Percentiles rank a stretch among this genome's conserved stretches.
Conservation (phyloP, 2,888 invertebrate genomes). For the Sialis fuliginosa region DNA sequence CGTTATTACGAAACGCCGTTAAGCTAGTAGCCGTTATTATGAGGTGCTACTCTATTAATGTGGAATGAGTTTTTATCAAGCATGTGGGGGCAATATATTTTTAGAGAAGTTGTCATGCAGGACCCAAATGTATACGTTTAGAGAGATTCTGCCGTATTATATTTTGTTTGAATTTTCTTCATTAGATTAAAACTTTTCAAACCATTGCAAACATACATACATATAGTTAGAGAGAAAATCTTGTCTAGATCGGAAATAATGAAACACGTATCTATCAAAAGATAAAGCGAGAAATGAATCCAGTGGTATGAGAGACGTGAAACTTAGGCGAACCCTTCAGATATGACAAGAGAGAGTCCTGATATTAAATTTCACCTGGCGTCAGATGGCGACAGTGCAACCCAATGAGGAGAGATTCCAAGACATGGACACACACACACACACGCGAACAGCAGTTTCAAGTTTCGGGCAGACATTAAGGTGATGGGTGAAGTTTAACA, state of each 20-base stretch:
- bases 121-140: no score
- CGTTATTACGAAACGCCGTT: no score
- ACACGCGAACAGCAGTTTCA: background rate
- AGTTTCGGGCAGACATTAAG: background rate
- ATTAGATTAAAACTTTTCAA: no score
- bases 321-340: slow-evolving; percentile 2
- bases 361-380: slow-evolving; percentile 31
- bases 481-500: slow-evolving; percentile 1
- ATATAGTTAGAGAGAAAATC: background rate
- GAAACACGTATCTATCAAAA: background rate
- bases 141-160: no score
- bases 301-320: background rate
- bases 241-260: background rate
- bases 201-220: no score
- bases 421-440: slow-evolving; percentile 7
- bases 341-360: slow-evolving; percentile 11
- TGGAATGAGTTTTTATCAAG: no score
- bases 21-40: no score
- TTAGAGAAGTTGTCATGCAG: no score
- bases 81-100: no score
- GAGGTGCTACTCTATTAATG: no score
- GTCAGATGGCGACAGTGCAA: slow-evolving; percentile 27
- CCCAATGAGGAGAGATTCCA: slow-evolving; percentile 18
- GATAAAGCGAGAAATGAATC: background rate
- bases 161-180: no score